A percentile compares a stretch with the other conserved stretches of the same genome.
Conservation (phyloP, 2,797 vertebrate genomes). For the Odontamblyopus rebecca region DNA sequence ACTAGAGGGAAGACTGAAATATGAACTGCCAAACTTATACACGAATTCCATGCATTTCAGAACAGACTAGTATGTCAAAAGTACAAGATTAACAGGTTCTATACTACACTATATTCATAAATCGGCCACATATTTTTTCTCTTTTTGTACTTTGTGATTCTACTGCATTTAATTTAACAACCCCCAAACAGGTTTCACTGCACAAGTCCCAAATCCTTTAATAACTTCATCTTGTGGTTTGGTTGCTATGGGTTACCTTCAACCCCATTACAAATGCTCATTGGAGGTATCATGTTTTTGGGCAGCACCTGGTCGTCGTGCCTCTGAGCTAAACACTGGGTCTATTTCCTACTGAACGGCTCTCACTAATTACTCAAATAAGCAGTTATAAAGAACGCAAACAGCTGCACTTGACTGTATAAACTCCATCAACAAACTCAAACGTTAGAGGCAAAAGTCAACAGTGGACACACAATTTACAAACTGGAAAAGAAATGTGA, state of each 20-base stretch:
- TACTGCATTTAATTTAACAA: neutral
- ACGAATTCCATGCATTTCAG: neutral
- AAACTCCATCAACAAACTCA: slow-evolving; percentile 21
- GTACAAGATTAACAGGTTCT: too few species aligned
- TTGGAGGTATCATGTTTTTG: slow-evolving; percentile 44
- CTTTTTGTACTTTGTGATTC: neutral
- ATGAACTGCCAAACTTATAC: neutral
- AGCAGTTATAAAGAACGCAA: slow-evolving; percentile 24
- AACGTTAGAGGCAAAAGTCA: slow-evolving; percentile 35
- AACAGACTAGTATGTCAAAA: neutral
- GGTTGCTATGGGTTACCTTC: slow-evolving; percentile 52
- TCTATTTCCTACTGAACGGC: slow-evolving; percentile 19
- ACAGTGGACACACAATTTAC: slow-evolving; percentile 34
- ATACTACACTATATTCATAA: too few species aligned
- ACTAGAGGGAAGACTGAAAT: neutral
- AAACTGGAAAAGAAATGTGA: slow-evolving; percentile 22
- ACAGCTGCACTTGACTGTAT: slow-evolving; percentile 32
- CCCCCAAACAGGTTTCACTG: slow-evolving; percentile 18
- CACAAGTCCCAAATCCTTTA: slow-evolving; percentile 26
- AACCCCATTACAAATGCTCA: slow-evolving; percentile 45
- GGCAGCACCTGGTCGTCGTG: slow-evolving; percentile 34
- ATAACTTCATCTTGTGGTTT: slow-evolving; percentile 45
- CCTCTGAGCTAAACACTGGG: slow-evolving; percentile 28
- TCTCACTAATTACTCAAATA: slow-evolving; percentile 41
- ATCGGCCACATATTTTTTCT: neutral